Evolutionary conservation across 2,113 vertebrate genomes (phyloP), one percentile per base, ranked within the genome.

Genomic region (Tetrao urogallus): DNA sequence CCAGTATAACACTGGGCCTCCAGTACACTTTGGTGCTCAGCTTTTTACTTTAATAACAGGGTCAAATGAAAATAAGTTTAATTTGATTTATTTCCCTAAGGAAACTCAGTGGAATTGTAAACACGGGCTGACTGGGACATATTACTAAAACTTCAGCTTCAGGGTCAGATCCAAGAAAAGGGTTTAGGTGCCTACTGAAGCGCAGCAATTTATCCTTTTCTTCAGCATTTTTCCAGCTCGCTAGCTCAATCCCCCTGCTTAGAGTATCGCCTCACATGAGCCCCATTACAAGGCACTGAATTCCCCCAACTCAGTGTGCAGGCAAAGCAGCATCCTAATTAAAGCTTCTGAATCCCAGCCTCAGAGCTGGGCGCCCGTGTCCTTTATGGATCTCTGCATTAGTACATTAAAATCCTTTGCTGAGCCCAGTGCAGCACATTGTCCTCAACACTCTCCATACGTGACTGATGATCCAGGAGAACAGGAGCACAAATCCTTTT

Each of bases 11-110:
- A 61, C 6, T 71, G 64, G 82, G 63, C 69, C 89, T 88, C 48
- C 32, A 0, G 7, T 45, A 70, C 30, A 48, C 32, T 50, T 61
- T n/a, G 57, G 54, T 77, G 83, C 61, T 91, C 47, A 60, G 61
- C 30, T 79, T 65, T 75, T 80, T 90, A 28, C 54, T 86, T 81
- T 34, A 86, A 78, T 71, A 90, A 71, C 61, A 94, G 69, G 8
- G 36, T 64, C 25, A 90, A 85, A 60, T 32, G 15, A 85, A 70
- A 65, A 28, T 3, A 86, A 69, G 42, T 24, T 73, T 67, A 36
- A 58, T 86, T 86, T 75, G 17, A 91, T 94, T 95, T 88, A 75
- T 77, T 83, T 91, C 73, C 64, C 65, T 58, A 67, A 85, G 81
- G 73, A 91, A 93, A 75, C 21, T 73, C 72, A 48, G 43, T 57